Conservation (phyloP, 1,140 invertebrate species). For the Pseudobourletiella spinata region DNA sequence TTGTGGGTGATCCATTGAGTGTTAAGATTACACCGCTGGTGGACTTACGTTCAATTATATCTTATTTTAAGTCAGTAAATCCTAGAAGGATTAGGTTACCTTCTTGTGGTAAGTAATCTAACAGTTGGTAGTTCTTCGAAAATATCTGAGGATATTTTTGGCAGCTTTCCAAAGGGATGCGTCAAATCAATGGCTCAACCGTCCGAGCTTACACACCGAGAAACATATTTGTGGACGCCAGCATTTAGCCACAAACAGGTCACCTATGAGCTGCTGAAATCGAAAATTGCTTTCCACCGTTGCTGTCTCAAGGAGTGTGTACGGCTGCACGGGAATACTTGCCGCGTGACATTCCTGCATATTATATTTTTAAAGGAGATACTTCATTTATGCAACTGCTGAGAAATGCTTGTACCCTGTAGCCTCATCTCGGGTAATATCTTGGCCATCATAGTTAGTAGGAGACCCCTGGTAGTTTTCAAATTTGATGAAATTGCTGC, state of each 20-base stretch:
- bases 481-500: conserved; percentile 35
- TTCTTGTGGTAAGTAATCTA: conserved; percentile 18
- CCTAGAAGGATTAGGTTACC: conserved; percentile 27
- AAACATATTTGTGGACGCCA: conserved; percentile 41
- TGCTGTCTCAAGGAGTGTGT: conserved; percentile 1
- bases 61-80: conserved; percentile 42
- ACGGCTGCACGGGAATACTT: conserved; percentile 12
- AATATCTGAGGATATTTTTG: conserved; percentile 32
- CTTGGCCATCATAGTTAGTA: conserved; percentile 27
- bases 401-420: not conserved
- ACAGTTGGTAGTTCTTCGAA: conserved; percentile 41
- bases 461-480: conserved; percentile 24
- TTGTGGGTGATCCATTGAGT: not conserved
- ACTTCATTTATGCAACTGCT: not conserved
- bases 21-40: not conserved
- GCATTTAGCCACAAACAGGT: conserved; percentile 39
- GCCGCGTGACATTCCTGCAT: conserved; percentile 12
- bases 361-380: conserved; percentile 11
- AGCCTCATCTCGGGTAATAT: conserved; percentile 9
- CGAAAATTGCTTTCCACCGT: not conserved
- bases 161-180: conserved; percentile 29
- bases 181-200: conserved; percentile 21
- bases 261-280: conserved; percentile 36
- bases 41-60: not conserved
- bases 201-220: conserved; percentile 30